Evolutionary conservation across 2,113 vertebrate species (phyloP).

Genomic region (Symphodus melops): DNA sequence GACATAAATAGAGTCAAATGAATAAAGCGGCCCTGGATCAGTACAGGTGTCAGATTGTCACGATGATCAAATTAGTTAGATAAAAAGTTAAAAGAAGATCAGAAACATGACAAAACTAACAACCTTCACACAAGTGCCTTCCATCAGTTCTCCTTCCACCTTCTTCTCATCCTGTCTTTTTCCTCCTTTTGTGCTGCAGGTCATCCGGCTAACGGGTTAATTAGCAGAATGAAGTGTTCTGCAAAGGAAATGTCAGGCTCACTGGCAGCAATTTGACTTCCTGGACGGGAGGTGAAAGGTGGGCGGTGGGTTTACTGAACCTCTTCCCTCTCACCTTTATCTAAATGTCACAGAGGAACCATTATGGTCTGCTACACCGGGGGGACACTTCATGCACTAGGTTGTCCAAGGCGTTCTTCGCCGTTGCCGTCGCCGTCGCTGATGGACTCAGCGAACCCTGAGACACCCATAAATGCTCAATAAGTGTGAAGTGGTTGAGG

Average conservation of each 20-base stretch:
- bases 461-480: neutral
- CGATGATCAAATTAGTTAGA: neutral
- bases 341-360: slow-evolving; percentile 81
- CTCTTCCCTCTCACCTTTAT: slow-evolving; percentile 78
- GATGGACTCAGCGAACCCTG: slow-evolving; percentile 21
- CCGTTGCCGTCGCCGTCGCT: neutral
- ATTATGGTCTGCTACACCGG: slow-evolving; percentile 42
- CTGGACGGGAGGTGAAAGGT: slow-evolving; percentile 72
- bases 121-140: neutral
- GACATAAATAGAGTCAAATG: neutral
- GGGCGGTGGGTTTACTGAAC: slow-evolving; percentile 67
- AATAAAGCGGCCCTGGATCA: neutral
- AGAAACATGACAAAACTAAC: neutral
- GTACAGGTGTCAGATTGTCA: neutral
- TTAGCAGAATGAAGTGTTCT: slow-evolving; percentile 78
- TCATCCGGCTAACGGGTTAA: slow-evolving; percentile 79
- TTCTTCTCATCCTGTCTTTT: slow-evolving; percentile 18
- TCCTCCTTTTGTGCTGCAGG: slow-evolving; percentile 52
- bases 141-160: slow-evolving; percentile 2
- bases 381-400: slow-evolving; percentile 21
- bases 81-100: too few species aligned
- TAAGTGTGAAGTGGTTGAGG: neutral
- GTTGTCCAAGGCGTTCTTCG: neutral
- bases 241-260: slow-evolving; percentile 80
- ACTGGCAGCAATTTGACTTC: slow-evolving; percentile 79